Evolutionary conservation across 2,113 vertebrate species (phyloP).

Genomic region (Orycteropus afer): DNA sequence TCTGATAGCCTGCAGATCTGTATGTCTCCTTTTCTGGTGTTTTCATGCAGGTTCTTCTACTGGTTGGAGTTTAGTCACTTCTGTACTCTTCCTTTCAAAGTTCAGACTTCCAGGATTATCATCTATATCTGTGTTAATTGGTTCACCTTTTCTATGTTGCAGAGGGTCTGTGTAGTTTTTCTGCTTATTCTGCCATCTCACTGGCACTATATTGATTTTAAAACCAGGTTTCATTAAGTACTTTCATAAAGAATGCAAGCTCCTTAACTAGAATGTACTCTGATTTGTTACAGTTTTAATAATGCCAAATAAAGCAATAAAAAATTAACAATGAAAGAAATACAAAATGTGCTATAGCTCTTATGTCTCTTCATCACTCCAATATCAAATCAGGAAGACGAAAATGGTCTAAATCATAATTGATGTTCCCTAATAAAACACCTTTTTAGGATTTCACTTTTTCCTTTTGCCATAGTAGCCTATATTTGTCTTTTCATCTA

Average conservation of each 20-base stretch:
- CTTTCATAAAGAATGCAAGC: constrained; percentile 71
- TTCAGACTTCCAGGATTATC: too few relatives aligned
- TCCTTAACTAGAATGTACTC: constrained; percentile 78
- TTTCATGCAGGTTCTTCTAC: too few relatives aligned
- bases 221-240: constrained; percentile 64
- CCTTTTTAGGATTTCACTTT: background rate
- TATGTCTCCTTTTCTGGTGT: too few relatives aligned
- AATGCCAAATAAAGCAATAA: constrained; percentile 73
- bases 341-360: background rate
- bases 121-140: too few relatives aligned
- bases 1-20: too few relatives aligned
- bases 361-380: background rate
- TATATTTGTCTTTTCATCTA: background rate
- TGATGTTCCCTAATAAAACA: background rate
- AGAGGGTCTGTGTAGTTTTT: too few relatives aligned
- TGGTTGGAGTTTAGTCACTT: too few relatives aligned
- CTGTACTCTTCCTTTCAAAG: too few relatives aligned
- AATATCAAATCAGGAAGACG: background rate
- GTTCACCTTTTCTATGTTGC: too few relatives aligned
- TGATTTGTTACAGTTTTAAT: constrained; percentile 55
- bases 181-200: too few relatives aligned
- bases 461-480: background rate
- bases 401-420: background rate
- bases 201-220: constrained; percentile 82
- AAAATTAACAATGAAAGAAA: constrained; percentile 65